Base-by-base conservation (phyloP, 1,140 invertebrate species). In the Magallana angulata region DNA sequence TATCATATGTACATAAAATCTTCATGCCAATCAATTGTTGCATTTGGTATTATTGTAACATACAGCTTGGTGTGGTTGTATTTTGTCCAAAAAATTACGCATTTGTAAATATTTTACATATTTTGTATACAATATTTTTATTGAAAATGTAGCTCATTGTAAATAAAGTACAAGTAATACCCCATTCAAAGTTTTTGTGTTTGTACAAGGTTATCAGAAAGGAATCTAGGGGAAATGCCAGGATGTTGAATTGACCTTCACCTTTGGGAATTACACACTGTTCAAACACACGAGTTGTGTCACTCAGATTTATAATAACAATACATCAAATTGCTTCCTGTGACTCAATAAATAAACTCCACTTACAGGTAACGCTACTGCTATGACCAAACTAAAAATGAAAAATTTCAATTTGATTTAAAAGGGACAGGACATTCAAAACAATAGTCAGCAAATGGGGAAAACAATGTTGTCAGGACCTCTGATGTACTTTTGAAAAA, bases 41-140 rank as follows among this genome's bases (percentile, higher is more conserved):
- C 24, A 24, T 48, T 48, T 48, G 36, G 36, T 48, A 24, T 24
- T 24, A 71, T 24, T 24, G 8, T 8, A 9, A 8, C 6, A 8
- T 76, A 12, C 36, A 30, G 36, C 24, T 30, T 76, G 68, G 68
- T 76, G 24, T 76, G 68, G 68, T 76, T 76, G 68, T 76, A 64
- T 64, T 64, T 12, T 18, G 18, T 64, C 18, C 5, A 62, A 12
- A 62, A 62, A 62, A 62, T 48, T 48, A 62, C 14, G 12, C 60
- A 62, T 62, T 12, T 62, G 60, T 62, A 62, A 62, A 62, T 62
- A 62, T 12, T 62, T 12, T 62, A 62, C n/a, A n/a, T 16, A 16
- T 76, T 76, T 71, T 76, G 8, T 36, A 30, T 12, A 36, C 36
- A 76, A 76, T 30, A 48, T 48, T 48, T 48, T 48, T 48, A 48